Base-by-base conservation (phyloP, 2,888 invertebrate genomes). In the Mythimna vitellina region DNA sequence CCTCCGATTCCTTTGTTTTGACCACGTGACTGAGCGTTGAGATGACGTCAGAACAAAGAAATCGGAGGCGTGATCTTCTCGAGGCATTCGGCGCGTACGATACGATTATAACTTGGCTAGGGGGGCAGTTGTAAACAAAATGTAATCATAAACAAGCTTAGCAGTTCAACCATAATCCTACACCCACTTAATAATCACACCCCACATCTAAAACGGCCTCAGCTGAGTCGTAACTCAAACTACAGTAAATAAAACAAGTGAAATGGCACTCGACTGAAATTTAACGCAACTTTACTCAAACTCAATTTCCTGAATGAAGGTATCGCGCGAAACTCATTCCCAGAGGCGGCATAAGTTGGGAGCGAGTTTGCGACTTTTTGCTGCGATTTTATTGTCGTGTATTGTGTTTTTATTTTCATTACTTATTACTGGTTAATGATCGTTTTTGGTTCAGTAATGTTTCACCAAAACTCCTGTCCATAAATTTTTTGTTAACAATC, bases 301-400 rank as follows among this genome's bases (percentile, higher is more conserved):
- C 86, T 87, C 86, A 89, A 89, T 89, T 89, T 89, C 89, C 89
- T 84, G 85, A 76, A 79, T 67, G 82, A 76, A 87, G 85, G 83
- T 85, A 82, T 82, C 75, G 65, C 51, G 53, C 63, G 73, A 63
- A 83, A 81, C 76, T 83, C 73, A 76, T 75, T 80, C 66, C 65
- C 56, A 35, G 66, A 63, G 51, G 54, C 9, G 65, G 62, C 8
- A 32, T 70, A 78, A 78, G 62, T 70, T 49, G 3, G 3, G 25
- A 14, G 57, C 9, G 46, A 57, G 57, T 42, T 76, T 1, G n/a
- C 85, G 76, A 80, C 66, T 65, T 58, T 46, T 46, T 54, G 58
- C 14, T 75, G 73, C 73, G 80, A 71, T 32, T 76, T 64, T 73
- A 35, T 14, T 7, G 32, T 76, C 60, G 73, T 20, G 6, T n/a